Evolutionary conservation across 2,797 vertebrate species (phyloP).

Genomic region (Neostethus bicornis): DNA sequence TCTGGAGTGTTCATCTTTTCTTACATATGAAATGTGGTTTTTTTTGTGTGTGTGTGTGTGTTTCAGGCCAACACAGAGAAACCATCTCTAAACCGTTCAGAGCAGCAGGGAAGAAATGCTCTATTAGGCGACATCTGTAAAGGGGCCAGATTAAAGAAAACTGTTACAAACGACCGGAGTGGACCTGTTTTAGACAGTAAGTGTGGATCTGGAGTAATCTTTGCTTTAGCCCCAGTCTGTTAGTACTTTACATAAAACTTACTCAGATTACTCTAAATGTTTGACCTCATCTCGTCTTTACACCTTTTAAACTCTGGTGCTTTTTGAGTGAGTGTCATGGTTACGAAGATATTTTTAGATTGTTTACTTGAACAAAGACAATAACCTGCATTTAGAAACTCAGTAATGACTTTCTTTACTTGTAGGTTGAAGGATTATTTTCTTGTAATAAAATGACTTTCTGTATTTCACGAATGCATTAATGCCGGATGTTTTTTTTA

Average conservation of each 20-base stretch:
- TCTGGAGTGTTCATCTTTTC: not conserved
- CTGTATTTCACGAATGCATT: not conserved
- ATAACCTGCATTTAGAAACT: too few relatives aligned
- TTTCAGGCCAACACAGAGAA: slow-evolving; percentile 91
- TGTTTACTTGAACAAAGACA: too few relatives aligned
- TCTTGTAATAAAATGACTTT: not conserved
- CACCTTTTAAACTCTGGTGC: too few relatives aligned
- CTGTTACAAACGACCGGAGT: slow-evolving; percentile 95
- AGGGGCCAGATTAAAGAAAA: slow-evolving; percentile 90
- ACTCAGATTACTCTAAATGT: not conserved
- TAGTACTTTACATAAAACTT: not conserved
- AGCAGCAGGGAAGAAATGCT: slow-evolving; percentile 87
- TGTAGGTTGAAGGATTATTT: too few relatives aligned
- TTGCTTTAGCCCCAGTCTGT: not conserved
- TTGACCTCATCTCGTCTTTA: not conserved
- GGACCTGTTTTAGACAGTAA: slow-evolving; percentile 88
- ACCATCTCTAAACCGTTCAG: slow-evolving; percentile 81
- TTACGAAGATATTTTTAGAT: too few relatives aligned
- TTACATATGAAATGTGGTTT: not conserved
- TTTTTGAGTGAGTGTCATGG: too few relatives aligned
- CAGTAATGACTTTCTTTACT: too few relatives aligned
- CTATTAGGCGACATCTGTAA: slow-evolving; percentile 90
- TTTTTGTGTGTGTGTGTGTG: slow-evolving; percentile 20
- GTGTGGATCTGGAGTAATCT: too few relatives aligned
- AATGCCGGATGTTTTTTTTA: not conserved